Base-by-base conservation (phyloP, 1,140 invertebrate species). In the Caenorhabditis briggsae region DNA sequence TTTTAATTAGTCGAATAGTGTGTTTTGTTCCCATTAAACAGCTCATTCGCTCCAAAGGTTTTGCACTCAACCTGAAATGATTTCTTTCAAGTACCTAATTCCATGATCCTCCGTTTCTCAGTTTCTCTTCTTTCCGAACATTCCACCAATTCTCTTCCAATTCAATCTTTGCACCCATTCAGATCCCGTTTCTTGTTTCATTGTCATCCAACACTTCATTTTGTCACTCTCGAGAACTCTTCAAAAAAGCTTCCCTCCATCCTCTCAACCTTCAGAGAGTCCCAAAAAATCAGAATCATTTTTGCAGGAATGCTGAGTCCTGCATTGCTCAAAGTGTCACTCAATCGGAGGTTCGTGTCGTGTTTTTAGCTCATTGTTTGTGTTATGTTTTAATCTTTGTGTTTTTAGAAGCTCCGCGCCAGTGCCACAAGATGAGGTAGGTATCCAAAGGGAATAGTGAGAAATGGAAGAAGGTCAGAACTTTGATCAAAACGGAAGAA, bases 321-420 rank as follows among this genome's bases (percentile, higher is more conserved):
- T 78, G 70, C 70, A 78, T 78, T 78, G 70, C 70, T 78, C 70
- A 78, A 78, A 78, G 70, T 78, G 70, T 78, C 70, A 78, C 70
- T 78, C 70, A 78, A 78, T 78, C 70, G 70, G 46, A 78, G 70
- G 70, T 78, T 48, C 46, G 70, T 78, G 18, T 18, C 6, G 23
- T 41, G 20, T 78, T 78, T 78, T 78, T 43, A 50, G 64, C 46
- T 50, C 46, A 50, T 48, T 78, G 70, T 50, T 78, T 78, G 70
- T 78, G 43, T 78, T 78, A 50, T 78, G 46, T 78, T 78, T 48
- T 46, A 78, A 78, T 78, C 43, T 50, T 78, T 50, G 70, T 78
- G 70, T 78, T 78, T 78, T 78, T 41, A 78, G 70, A 78, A 78
- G 70, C 70, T 78, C 70, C 43, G 70, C 70, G 11, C 70, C 70